phyloP scores from a whole-genome alignment of 2,113 vertebrate species.

The Pelusios castaneus region DNA sequence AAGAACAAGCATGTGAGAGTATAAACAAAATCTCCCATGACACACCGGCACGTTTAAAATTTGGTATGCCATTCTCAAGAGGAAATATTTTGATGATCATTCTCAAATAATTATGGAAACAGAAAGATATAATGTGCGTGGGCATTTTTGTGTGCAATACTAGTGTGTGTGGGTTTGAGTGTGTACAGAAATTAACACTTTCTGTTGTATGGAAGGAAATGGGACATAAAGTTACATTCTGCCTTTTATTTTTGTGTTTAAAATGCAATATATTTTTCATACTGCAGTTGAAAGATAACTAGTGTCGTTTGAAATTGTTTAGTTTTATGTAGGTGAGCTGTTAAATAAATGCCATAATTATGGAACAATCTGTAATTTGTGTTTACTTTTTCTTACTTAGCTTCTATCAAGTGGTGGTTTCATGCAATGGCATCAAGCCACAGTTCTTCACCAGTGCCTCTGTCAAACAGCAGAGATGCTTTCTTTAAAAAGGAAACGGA shows the following conservation, averaged over 20 bases:
- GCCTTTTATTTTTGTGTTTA: neutral
- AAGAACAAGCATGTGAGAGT: neutral
- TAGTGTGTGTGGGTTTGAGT: neutral
- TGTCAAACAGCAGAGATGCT: slow-evolving; percentile 82
- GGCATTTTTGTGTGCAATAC: neutral
- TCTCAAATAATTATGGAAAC: rapidly evolving
- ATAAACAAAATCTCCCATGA: neutral
- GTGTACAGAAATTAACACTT: neutral
- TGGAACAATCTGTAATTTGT: neutral
- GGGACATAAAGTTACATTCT: neutral
- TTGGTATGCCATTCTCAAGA: neutral
- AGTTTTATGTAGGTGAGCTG: neutral
- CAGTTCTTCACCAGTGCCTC: slow-evolving; percentile 91
- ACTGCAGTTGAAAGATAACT: neutral
- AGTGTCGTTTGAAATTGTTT: neutral
- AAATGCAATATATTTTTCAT: neutral
- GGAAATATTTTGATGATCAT: neutral
- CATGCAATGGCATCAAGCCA: slow-evolving; percentile 96
- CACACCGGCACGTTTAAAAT: neutral
- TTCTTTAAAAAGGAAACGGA: slow-evolving; percentile 90
- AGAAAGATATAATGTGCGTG: neutral
- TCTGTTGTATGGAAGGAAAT: neutral
- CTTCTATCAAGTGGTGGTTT: slow-evolving; percentile 83
- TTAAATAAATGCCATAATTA: neutral
- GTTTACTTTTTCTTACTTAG: slow-evolving; percentile 67